phyloP scores from a whole-genome alignment of 1,140 invertebrate genomes.

The Latrodectus geometricus region DNA sequence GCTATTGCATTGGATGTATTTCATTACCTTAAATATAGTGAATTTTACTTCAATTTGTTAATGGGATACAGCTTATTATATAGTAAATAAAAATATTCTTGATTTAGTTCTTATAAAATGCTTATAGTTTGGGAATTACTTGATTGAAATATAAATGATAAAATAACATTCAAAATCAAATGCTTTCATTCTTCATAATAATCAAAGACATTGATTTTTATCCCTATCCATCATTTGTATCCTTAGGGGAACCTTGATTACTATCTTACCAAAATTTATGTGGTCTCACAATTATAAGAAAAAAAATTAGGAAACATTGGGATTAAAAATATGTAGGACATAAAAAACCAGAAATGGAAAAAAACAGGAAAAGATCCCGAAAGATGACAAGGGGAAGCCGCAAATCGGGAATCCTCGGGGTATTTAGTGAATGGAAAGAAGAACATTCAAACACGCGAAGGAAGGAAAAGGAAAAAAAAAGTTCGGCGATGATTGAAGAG shows the following conservation, averaged over 20 bases:
- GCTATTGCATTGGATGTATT: too few relatives aligned
- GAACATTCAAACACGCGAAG: slow-evolving; percentile 19
- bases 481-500: slow-evolving; percentile 40
- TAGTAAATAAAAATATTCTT: too few relatives aligned
- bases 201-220: too few relatives aligned
- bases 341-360: not conserved
- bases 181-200: too few relatives aligned
- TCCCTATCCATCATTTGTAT: not conserved
- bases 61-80: too few relatives aligned
- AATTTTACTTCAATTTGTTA: too few relatives aligned
- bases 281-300: not conserved
- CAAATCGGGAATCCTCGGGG: slow-evolving; percentile 57
- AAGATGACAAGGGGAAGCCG: slow-evolving; percentile 43
- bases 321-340: not conserved
- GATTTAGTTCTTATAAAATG: too few relatives aligned
- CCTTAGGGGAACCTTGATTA: not conserved
- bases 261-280: not conserved
- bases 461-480: not conserved
- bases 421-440: slow-evolving; percentile 56
- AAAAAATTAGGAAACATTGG: not conserved
- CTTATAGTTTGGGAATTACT: too few relatives aligned
- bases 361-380: slow-evolving; percentile 18
- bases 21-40: too few relatives aligned
- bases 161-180: too few relatives aligned
- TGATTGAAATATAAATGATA: too few relatives aligned